These are phyloP conservation scores for Patella vulgata DNA, from an alignment of 1,140 invertebrate genomes.

Conservation along the genomic window DNA sequence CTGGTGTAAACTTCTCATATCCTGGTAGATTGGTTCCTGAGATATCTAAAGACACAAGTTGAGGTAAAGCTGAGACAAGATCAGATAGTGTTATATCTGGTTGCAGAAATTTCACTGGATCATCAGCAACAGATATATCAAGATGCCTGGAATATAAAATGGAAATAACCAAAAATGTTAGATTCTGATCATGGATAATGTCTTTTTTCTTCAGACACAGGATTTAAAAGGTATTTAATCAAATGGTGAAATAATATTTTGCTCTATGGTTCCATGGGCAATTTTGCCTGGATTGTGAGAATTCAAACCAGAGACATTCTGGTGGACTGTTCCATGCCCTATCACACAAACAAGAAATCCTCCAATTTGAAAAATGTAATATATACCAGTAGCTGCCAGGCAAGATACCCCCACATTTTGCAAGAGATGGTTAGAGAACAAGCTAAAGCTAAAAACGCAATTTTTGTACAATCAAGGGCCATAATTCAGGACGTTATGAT, in stretches of 20 bases:
- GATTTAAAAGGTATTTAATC: conserved; percentile 3
- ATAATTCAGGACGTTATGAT: too few relatives aligned
- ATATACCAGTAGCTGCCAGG: too few relatives aligned
- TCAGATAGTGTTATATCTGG: conserved; percentile 76
- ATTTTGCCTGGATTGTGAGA: neutral
- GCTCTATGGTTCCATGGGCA: neutral
- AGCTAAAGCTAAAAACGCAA: too few relatives aligned
- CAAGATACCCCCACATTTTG: too few relatives aligned
- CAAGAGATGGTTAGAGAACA: too few relatives aligned
- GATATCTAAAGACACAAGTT: conserved; percentile 86
- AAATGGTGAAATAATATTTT: conserved; percentile 4
- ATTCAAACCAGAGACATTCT: neutral
- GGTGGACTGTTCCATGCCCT: conserved; percentile 14
- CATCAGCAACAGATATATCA: conserved; percentile 81
- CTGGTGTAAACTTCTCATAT: conserved; percentile 68
- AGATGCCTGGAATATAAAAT: conserved; percentile 74
- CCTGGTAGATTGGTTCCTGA: conserved; percentile 90
- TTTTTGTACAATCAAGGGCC: too few relatives aligned
- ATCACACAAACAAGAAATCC: too few relatives aligned
- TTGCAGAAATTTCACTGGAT: conserved; percentile 60
- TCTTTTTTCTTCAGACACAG: conserved; percentile 2
- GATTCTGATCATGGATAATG: neutral
- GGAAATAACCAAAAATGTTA: neutral
- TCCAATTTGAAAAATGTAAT: too few relatives aligned
- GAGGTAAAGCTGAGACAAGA: conserved; percentile 78